Evolutionary conservation across 2,888 invertebrate species (phyloP), one percentile per base, ranked within the genome.

Genomic region (Byasa hedistus): DNA sequence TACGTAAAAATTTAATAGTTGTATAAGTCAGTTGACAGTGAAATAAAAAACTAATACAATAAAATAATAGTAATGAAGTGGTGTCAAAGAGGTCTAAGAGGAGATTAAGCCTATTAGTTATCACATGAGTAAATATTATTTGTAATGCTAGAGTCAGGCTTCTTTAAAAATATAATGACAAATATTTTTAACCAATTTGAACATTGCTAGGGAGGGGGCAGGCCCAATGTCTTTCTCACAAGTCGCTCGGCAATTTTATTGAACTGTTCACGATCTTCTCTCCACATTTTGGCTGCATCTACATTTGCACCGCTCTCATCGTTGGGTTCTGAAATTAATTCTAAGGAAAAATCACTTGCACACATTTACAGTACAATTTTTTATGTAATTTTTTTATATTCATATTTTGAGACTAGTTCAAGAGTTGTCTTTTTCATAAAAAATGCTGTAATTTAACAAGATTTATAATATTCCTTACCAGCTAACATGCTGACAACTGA

Each of bases 281-380:
- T 93, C 99, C 99, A 99, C 97, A 99, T 98, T 91, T 99, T 99
- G 0, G 99, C 99, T 12, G 99, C 99, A 87, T 99, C 99, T 0
- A 99, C 99, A 89, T 99, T 99, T 0, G 99, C 99, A 19, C 99
- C 99, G 80, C 98, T 99, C 87, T 99, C 99, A 82, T 99, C 99
- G 85, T 99, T 99, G 1, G 99, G 99, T 85, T 99, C 99, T 91
- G 95, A 39, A 82, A 84, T 64, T 27, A 0, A 44, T 44, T 44
- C 10, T 8, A 8, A 32, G 32, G 8, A 10, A 32, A 3, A 32
- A 32, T 10, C 10, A 32, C 10, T 32, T 32, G 32, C 32, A 32
- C 32, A 32, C 10, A 32, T 32, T 10, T 32, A 32, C 32, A 32
- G 8, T 10, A 32, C 10, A 32, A 32, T 7, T 32, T 32, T 32